These are phyloP conservation scores for Yoshiicerus persimilis DNA, from an alignment of 1,140 invertebrate genomes.

Conservation along the genomic window DNA sequence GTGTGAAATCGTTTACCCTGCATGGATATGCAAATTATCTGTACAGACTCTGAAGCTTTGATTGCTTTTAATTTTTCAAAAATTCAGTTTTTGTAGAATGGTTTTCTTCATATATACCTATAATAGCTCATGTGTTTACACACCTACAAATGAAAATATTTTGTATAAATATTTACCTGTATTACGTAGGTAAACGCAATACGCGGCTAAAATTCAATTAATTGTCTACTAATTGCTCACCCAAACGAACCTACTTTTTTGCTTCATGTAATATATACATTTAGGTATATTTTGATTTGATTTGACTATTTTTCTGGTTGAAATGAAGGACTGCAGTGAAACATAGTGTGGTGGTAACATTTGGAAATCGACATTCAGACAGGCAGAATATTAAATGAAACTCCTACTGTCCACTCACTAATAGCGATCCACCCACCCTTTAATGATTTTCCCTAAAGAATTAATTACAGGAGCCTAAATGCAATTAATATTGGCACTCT, in stretches of 20 bases:
- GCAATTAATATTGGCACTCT: not conserved
- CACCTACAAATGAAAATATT: too few species aligned
- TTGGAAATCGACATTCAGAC: not conserved
- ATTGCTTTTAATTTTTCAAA: not conserved
- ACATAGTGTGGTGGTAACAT: not conserved
- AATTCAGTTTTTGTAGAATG: too few species aligned
- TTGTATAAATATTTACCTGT: too few species aligned
- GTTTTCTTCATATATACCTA: too few species aligned
- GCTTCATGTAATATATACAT: not conserved
- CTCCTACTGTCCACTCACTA: slow-evolving; percentile 1
- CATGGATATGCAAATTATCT: not conserved
- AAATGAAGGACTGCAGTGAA: not conserved
- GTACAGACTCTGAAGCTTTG: not conserved
- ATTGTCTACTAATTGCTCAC: not conserved
- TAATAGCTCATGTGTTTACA: too few species aligned
- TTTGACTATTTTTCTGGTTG: not conserved
- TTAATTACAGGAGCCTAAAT: not conserved
- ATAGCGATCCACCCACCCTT: slow-evolving; percentile 11
- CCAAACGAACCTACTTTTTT: not conserved
- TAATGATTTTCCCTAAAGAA: slow-evolving; percentile 4
- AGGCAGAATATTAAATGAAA: not conserved
- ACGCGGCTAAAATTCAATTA: not conserved
- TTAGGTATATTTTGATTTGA: not conserved
- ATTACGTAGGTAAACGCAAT: too few species aligned
- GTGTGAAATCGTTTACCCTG: not conserved